Evolutionary conservation across 2,113 vertebrate genomes (phyloP), one percentile per base, ranked within the genome.

Genomic region (Rhea pennata): DNA sequence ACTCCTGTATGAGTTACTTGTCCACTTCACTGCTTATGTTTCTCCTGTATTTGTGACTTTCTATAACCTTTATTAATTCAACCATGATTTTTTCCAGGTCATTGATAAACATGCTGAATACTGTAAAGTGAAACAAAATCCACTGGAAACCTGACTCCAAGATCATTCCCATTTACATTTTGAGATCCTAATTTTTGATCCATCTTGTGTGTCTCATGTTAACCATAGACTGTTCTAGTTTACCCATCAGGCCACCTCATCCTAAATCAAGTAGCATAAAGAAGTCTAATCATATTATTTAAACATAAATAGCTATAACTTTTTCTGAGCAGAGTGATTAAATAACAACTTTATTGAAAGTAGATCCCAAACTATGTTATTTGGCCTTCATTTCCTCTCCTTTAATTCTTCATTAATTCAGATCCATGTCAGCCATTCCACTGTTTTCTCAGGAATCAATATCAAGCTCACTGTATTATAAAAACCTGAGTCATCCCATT

Each of bases 141-240:
- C 39, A n/a, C 36, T 12, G 1, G 36, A 65, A 69, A 73, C 17
- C 13, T 3, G 36, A 12, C 69, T 50, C 78, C 15, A 15, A 7
- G 4, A 29, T 21, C 3, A 10, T 14, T 22, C 12, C 50, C 27
- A 48, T 50, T 75, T 33, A 64, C 56, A 29, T 14, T 8, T 1
- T 3, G 5, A 66, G 40, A 8, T 31, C 24, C 14, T n/a, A 13
- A 12, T 16, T 42, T 64, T 56, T 39, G 48, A 33, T 19, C 40
- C 29, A 42, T 24, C 14, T 36, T 15, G 67, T 11, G 39, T 0
- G 2, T n/a, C 14, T 42, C 72, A 17, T 0, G 1, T 4, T 71
- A 61, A 48, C 56, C 33, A 23, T 1, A 40, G 42, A 5, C 40
- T 59, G 39, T 14, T 75, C 51, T 12, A 40, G 12, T 42, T 66